Conservation (phyloP, 2,113 vertebrate species). For the Macrotis lagotis region DNA sequence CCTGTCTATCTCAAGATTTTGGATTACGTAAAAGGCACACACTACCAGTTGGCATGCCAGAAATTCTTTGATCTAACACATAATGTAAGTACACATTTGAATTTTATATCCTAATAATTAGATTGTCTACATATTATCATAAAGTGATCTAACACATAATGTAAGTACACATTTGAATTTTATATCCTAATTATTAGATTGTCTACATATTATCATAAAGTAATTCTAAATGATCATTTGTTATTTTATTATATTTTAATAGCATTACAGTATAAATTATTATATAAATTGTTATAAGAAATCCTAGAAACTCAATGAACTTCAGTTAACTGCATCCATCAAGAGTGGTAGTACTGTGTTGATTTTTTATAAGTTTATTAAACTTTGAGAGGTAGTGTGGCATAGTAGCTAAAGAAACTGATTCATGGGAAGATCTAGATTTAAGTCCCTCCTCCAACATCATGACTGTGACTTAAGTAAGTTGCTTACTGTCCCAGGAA, state of each 20-base stretch:
- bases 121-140: slow-evolving; percentile 54
- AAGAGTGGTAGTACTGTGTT: slow-evolving; percentile 75
- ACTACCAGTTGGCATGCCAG: slow-evolving; percentile 98
- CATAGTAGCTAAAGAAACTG: background rate
- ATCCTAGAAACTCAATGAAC: slow-evolving; percentile 48
- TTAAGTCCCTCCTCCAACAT: background rate
- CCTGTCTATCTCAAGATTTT: slow-evolving; percentile 86
- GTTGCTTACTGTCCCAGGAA: background rate
- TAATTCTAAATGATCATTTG: background rate
- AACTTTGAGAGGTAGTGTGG: background rate
- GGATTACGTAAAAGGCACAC: slow-evolving; percentile 97
- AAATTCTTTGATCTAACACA: slow-evolving; percentile 98
- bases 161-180: slow-evolving; percentile 87
- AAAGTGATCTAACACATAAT: slow-evolving; percentile 93
- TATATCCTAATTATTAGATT: slow-evolving; percentile 44
- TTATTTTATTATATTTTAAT: background rate
- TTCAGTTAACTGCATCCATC: slow-evolving; percentile 74
- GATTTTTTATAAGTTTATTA: slow-evolving; percentile 72
- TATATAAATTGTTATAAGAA: background rate
- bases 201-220: slow-evolving; percentile 47
- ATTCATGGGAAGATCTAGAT: background rate
- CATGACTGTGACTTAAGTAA: background rate
- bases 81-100: slow-evolving; percentile 88
- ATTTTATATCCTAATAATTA: slow-evolving; percentile 65
- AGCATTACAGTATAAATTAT: background rate